These are phyloP conservation scores for Zoanthus sociatus DNA, from an alignment of 92 coral and sea anemone genomes.

Conservation along the genomic window DNA sequence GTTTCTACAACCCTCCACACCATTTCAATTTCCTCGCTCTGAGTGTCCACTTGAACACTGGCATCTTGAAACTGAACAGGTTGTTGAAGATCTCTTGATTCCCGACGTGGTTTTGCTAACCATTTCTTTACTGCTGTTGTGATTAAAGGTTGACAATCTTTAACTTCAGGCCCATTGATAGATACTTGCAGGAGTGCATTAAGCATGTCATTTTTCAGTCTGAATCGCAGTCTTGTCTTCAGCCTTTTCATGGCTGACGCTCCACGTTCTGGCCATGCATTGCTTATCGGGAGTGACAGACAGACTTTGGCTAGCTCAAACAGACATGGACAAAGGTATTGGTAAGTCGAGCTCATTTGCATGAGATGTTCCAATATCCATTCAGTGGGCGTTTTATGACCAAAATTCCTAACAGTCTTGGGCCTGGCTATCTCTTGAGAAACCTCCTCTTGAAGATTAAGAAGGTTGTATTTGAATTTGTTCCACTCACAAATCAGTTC, in stretches of 20 bases:
- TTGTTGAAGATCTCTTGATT: too few relatives aligned
- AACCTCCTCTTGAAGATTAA: conserved; percentile 47
- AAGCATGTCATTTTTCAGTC: conserved; percentile 62
- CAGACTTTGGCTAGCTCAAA: conserved; percentile 17
- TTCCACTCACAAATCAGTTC: conserved; percentile 70
- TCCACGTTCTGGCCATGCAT: conserved; percentile 38
- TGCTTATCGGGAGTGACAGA: conserved; percentile 23
- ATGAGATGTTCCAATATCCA: conserved; percentile 15
- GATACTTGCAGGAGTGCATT: conserved; percentile 46
- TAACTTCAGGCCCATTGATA: conserved; percentile 49
- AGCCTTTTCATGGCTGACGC: conserved; percentile 49
- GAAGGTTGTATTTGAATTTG: conserved; percentile 77
- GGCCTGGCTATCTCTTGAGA: conserved; percentile 59
- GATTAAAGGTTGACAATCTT: conserved; percentile 11
- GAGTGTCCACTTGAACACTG: too few relatives aligned
- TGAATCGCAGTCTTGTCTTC: conserved; percentile 51
- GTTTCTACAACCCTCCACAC: too few relatives aligned
- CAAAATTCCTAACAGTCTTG: not conserved
- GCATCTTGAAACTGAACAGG: too few relatives aligned
- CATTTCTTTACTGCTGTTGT: too few relatives aligned
- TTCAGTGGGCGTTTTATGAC: not conserved
- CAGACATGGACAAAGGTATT: conserved; percentile 21
- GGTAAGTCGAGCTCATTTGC: conserved; percentile 2
- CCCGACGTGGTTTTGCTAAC: too few relatives aligned
- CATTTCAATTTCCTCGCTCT: too few relatives aligned